Conservation (phyloP, 2,888 invertebrate species). For the Pardosa pseudoannulata region DNA sequence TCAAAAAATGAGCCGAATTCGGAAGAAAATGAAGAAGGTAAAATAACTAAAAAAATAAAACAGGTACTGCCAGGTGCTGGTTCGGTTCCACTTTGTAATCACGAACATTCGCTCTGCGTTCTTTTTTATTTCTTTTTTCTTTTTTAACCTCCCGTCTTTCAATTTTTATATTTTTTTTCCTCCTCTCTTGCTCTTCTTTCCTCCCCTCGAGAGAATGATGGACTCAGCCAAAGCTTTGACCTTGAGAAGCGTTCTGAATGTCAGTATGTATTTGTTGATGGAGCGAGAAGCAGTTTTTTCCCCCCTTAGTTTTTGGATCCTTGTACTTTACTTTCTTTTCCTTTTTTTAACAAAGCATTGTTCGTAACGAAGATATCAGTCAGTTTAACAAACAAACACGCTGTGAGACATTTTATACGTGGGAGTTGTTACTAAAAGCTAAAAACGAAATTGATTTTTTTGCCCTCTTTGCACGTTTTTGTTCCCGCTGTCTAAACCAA, state of each 20-base stretch:
- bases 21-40: conserved; percentile 49
- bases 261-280: conserved; percentile 47
- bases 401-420: not conserved
- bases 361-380: not conserved
- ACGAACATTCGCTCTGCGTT: conserved; percentile 40
- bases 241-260: conserved; percentile 62
- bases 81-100: conserved; percentile 62
- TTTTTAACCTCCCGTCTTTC: not conserved
- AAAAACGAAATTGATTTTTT: conserved; percentile 11
- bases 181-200: conserved; percentile 13
- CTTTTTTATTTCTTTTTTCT: conserved; percentile 8
- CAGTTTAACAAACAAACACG: not conserved
- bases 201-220: conserved; percentile 45
- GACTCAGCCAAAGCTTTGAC: conserved; percentile 53
- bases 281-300: not conserved
- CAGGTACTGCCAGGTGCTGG: conserved; percentile 57
- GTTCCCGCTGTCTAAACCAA: not conserved
- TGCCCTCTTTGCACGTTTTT: not conserved
- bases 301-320: not conserved
- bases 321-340: not conserved
- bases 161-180: conserved; percentile 26
- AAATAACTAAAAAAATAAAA: conserved; percentile 39
- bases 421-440: not conserved
- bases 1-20: conserved; percentile 28
- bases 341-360: not conserved